Base-by-base conservation (phyloP, 2,888 invertebrate genomes). In the Deilephila porcellus region DNA sequence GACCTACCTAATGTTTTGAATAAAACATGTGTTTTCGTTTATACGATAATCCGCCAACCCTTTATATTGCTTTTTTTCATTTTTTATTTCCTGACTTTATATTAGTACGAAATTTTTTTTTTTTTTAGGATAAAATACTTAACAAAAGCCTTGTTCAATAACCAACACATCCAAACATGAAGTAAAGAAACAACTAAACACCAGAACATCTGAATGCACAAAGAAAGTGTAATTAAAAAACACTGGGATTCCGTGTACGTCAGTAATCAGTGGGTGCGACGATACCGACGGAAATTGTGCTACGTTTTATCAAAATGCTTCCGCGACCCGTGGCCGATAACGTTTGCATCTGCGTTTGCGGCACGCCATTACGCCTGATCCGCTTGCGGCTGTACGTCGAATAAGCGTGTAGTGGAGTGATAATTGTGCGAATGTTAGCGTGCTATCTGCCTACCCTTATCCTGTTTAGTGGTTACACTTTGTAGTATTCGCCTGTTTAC, bases 221-320 rank as follows among this genome's bases (percentile, higher is more conserved):
- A 67, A 67, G 64, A 37, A 52, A 67, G 20, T 7, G 20, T 25
- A 20, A 52, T 67, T 56, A 56, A 52, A 67, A 67, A 67, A 52
- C 52, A 67, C 17, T 17, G 1, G 25, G 78, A 80, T 79, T 76
- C 78, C 79, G 80, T 83, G 83, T 81, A 84, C 84, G 85, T 86
- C 77, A 75, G 81, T 83, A 84, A 87, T 86, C 83, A 83, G 82
- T 80, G 77, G 77, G 76, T 70, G 63, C 62, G 70, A 60, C 45
- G 76, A 79, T 72, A 77, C 79, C 81, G 77, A 80, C 85, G 90
- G 90, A 91, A 91, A 91, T 90, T 90, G 87, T 88, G 88, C 84
- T 86, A 81, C 87, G 89, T 89, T 91, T 88, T 91, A 91, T 92
- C 90, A 89, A 90, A 91, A 89, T 85, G 84, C 80, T 87, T 87